phyloP scores from a whole-genome alignment of 2,888 invertebrate genomes.

The Coleophora deauratella region DNA sequence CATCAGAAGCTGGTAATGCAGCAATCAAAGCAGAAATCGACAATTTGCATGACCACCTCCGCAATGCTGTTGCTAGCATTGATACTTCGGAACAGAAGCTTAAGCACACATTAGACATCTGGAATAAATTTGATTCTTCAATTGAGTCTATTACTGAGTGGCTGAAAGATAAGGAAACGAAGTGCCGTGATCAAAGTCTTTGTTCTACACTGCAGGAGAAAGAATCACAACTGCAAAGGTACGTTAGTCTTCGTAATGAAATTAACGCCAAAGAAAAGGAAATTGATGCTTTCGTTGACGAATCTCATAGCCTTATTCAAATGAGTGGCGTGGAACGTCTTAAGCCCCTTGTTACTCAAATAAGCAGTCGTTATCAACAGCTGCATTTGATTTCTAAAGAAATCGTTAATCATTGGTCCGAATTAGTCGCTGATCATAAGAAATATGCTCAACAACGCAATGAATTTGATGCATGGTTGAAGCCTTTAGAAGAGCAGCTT shows the following conservation, averaged over 20 bases:
- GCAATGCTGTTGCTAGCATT: slow-evolving; percentile 79
- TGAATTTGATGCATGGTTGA: slow-evolving; percentile 85
- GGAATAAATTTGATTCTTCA: slow-evolving; percentile 90
- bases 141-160: slow-evolving; percentile 88
- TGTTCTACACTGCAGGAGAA: slow-evolving; percentile 89
- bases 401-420: slow-evolving; percentile 88
- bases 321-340: slow-evolving; percentile 88
- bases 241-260: slow-evolving; percentile 82
- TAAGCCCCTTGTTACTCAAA: slow-evolving; percentile 89
- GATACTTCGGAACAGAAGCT: slow-evolving; percentile 82
- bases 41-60: slow-evolving; percentile 78
- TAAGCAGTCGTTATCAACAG: slow-evolving; percentile 90
- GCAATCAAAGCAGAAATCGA: slow-evolving; percentile 82
- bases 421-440: slow-evolving; percentile 87
- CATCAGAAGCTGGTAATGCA: slow-evolving; percentile 85
- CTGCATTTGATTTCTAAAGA: slow-evolving; percentile 88
- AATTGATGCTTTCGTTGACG: slow-evolving; percentile 91
- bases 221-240: slow-evolving; percentile 80
- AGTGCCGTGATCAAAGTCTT: slow-evolving; percentile 89
- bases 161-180: slow-evolving; percentile 88
- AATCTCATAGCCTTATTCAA: slow-evolving; percentile 89
- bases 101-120: slow-evolving; percentile 82
- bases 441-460: slow-evolving; percentile 83
- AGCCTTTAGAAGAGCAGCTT: slow-evolving; percentile 79
- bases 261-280: slow-evolving; percentile 87